Percentiles rank a stretch among this genome's conserved stretches.
phyloP scores from a whole-genome alignment of 2,888 invertebrate genomes.

The Lasioglossum pauxillum region DNA sequence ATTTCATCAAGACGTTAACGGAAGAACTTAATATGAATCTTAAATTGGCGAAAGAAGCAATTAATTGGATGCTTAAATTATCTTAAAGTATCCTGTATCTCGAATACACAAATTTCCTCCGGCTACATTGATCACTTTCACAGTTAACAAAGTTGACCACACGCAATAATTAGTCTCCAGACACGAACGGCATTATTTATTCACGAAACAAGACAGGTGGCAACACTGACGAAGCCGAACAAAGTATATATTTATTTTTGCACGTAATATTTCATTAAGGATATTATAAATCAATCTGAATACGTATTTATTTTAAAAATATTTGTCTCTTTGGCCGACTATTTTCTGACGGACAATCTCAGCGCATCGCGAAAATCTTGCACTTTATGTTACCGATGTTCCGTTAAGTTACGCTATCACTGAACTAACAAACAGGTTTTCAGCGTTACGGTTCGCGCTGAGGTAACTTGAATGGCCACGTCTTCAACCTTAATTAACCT shows the following conservation, averaged over 20 bases:
- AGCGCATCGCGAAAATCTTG: slow-evolving; percentile 14
- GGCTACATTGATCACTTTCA: not conserved
- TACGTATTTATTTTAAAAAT: not conserved
- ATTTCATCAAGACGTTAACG: not conserved
- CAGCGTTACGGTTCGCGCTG: slow-evolving; percentile 44
- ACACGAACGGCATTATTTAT: not conserved
- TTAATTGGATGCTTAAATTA: not conserved
- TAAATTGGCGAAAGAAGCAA: not conserved
- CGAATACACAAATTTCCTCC: not conserved
- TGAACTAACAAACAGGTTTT: slow-evolving; percentile 59
- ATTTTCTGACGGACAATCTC: not conserved
- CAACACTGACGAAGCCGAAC: not conserved
- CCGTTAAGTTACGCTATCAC: slow-evolving; percentile 62
- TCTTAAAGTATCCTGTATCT: not conserved
- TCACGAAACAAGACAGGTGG: not conserved
- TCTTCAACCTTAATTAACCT: slow-evolving; percentile 65
- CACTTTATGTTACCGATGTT: slow-evolving; percentile 33
- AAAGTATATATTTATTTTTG: not conserved
- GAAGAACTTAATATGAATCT: not conserved
- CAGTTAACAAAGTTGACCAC: slow-evolving; percentile 3
- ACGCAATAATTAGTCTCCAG: not conserved
- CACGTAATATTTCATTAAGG: not conserved
- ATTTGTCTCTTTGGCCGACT: not conserved
- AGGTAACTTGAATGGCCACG: slow-evolving; percentile 57
- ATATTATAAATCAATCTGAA: no score